Conservation (phyloP, 2,888 invertebrate species). For the Drosophila anceps region DNA sequence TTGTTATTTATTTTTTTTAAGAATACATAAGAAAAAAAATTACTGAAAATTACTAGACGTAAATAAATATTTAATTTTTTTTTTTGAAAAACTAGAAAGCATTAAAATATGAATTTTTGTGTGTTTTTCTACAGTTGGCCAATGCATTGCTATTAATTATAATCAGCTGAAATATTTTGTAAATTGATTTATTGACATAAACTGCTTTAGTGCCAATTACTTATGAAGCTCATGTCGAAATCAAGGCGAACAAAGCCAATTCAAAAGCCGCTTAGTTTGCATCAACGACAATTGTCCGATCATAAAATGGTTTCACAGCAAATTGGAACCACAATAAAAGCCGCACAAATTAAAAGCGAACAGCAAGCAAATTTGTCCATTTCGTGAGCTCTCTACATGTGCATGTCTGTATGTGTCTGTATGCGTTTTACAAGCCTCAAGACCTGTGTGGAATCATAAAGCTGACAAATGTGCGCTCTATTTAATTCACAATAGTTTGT, state of each 20-base stretch:
- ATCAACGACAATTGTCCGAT: conserved; percentile 20
- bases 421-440: conserved; percentile 14
- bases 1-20: too few species aligned
- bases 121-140: conserved; percentile 14
- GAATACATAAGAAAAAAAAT: too few species aligned
- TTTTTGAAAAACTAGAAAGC: too few species aligned
- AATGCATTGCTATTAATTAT: conserved; percentile 20
- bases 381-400: conserved; percentile 1
- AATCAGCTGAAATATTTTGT: conserved; percentile 42
- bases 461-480: conserved; percentile 39
- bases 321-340: conserved; percentile 61
- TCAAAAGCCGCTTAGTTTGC: conserved; percentile 49
- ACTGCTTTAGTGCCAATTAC: conserved; percentile 55
- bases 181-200: conserved; percentile 51
- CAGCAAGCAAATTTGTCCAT: conserved; percentile 64
- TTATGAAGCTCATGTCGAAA: conserved; percentile 39
- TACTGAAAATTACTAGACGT: too few species aligned
- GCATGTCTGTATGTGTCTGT: neutral
- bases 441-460: conserved; percentile 24
- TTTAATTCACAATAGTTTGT: conserved; percentile 14
- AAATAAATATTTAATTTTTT: too few species aligned
- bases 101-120: too few species aligned
- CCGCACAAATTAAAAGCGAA: conserved; percentile 55
- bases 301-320: conserved; percentile 20
- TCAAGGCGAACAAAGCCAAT: conserved; percentile 40